Percentiles rank a stretch among this genome's conserved stretches.
phyloP scores from a whole-genome alignment of 2,888 invertebrate species.

The Brenthis ino region DNA sequence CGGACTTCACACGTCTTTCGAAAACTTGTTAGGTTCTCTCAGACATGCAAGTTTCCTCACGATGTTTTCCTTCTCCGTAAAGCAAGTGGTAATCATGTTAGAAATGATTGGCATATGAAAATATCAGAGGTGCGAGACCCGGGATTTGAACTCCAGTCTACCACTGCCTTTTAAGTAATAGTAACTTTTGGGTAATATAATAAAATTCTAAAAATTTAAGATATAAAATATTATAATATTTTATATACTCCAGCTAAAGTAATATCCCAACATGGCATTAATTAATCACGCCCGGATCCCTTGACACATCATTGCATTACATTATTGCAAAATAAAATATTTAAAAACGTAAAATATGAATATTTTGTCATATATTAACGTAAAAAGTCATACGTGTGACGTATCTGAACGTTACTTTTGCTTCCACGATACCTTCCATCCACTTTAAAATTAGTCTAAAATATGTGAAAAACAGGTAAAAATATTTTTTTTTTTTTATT shows the following conservation, averaged over 20 bases:
- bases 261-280: constrained; percentile 11
- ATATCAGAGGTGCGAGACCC: too few species aligned
- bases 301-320: constrained; percentile 29
- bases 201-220: not conserved
- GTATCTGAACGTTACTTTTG: constrained; percentile 18
- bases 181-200: not conserved
- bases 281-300: constrained; percentile 31
- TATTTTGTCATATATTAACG: constrained; percentile 25
- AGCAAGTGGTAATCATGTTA: too few species aligned
- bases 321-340: constrained; percentile 34
- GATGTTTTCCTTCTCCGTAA: too few species aligned
- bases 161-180: too few species aligned
- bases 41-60: too few species aligned
- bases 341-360: constrained; percentile 23
- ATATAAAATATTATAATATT: not conserved
- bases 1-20: too few species aligned
- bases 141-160: too few species aligned
- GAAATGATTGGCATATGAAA: too few species aligned
- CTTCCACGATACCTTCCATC: not conserved
- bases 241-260: not conserved
- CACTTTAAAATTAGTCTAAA: too few species aligned
- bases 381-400: constrained; percentile 18
- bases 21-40: too few species aligned
- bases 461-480: too few species aligned
- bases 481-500: too few species aligned